These are phyloP conservation scores for Galleria mellonella DNA, from an alignment of 1,140 invertebrate genomes.

Conservation along the genomic window DNA sequence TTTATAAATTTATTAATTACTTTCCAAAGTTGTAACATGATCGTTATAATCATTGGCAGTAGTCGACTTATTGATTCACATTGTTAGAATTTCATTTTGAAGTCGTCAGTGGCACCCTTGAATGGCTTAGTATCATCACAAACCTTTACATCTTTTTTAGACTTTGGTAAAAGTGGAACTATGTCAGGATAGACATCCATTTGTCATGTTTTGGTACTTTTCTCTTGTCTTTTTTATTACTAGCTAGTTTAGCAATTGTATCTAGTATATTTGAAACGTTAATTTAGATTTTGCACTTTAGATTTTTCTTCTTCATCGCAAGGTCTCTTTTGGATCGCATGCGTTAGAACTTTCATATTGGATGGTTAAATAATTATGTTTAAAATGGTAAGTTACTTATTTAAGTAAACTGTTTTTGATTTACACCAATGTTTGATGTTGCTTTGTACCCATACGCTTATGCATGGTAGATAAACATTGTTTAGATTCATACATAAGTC, in stretches of 20 bases:
- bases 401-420: slow-evolving; percentile 5
- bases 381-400: slow-evolving; percentile 25
- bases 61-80: slow-evolving; percentile 31
- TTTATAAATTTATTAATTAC: slow-evolving; percentile 22
- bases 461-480: slow-evolving; percentile 1
- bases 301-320: slow-evolving; percentile 51
- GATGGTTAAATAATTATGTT: slow-evolving; percentile 18
- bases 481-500: no score
- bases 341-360: slow-evolving; percentile 21
- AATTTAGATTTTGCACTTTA: slow-evolving; percentile 63
- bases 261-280: slow-evolving; percentile 43
- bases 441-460: slow-evolving; percentile 11
- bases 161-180: slow-evolving; percentile 36
- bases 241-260: slow-evolving; percentile 48
- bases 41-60: slow-evolving; percentile 43
- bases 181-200: slow-evolving; percentile 41
- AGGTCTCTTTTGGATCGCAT: slow-evolving; percentile 40
- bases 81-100: slow-evolving; percentile 55
- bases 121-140: slow-evolving; percentile 70
- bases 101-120: slow-evolving; percentile 62
- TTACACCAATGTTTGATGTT: slow-evolving; percentile 15
- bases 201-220: slow-evolving; percentile 56
- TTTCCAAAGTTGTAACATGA: slow-evolving; percentile 22
- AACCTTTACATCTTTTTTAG: slow-evolving; percentile 49
- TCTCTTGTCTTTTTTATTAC: slow-evolving; percentile 46